Evolutionary conservation across 2,113 vertebrate species (phyloP).

Genomic region (Psilopsiagon aymara): DNA sequence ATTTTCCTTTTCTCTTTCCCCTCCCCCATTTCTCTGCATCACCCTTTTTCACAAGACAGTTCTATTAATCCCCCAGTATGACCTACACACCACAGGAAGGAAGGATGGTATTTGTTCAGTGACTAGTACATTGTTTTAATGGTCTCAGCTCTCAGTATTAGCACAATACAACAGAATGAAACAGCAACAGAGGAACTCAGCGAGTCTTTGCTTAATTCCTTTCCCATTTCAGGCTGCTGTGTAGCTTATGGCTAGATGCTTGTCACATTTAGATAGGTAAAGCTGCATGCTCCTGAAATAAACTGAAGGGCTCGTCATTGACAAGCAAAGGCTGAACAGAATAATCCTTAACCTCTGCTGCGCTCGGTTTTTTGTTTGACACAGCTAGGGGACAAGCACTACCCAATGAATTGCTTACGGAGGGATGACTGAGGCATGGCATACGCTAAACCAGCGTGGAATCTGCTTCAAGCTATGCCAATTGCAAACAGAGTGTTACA

Average conservation of each 20-base stretch:
- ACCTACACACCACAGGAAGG: background rate
- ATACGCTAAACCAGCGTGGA: constrained; percentile 7
- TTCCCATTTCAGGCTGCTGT: background rate
- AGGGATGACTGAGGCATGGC: background rate
- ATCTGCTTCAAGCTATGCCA: background rate
- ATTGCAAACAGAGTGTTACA: background rate
- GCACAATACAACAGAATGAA: background rate
- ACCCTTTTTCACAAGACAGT: background rate
- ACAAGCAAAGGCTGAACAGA: background rate
- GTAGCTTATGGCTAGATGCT: background rate
- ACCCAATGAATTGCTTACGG: background rate
- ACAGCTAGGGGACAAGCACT: background rate
- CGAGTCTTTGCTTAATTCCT: background rate
- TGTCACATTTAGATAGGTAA: background rate
- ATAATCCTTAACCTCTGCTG: background rate
- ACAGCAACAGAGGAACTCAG: background rate
- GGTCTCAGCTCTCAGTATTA: background rate
- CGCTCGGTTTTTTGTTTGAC: background rate
- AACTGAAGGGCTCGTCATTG: background rate
- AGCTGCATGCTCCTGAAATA: background rate
- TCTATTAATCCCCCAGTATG: background rate
- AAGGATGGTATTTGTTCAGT: background rate
- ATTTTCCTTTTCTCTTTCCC: background rate
- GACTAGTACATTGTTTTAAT: background rate
- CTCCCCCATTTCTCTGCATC: background rate